Percentiles rank a stretch among this genome's conserved stretches.
phyloP scores from a whole-genome alignment of 2,888 invertebrate genomes.

The Caenorhabditis uteleia region DNA sequence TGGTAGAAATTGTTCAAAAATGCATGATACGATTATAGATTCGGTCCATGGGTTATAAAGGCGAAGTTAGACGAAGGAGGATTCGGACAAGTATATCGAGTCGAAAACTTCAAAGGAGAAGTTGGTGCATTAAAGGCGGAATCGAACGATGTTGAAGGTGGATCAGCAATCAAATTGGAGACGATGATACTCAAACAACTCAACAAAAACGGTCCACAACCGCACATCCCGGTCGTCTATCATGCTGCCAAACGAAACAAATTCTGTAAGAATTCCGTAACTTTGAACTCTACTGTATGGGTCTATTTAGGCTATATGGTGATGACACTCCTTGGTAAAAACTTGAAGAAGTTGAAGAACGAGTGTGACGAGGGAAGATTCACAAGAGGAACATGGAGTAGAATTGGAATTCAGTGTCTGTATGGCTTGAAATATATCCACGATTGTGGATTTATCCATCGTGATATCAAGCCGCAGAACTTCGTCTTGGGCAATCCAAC shows the following conservation, averaged over 20 bases:
- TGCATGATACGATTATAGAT: no score
- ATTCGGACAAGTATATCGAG: slow-evolving; percentile 55
- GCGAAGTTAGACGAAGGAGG: slow-evolving; percentile 60
- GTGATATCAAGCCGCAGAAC: slow-evolving; percentile 55
- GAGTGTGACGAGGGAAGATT: slow-evolving; percentile 26
- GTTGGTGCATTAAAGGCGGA: slow-evolving; percentile 62
- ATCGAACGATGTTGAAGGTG: slow-evolving; percentile 60
- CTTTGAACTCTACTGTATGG: no score
- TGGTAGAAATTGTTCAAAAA: no score
- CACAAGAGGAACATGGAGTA: slow-evolving; percentile 47
- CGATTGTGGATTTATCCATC: slow-evolving; percentile 51
- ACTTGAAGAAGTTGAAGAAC: slow-evolving; percentile 45
- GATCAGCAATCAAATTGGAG: slow-evolving; percentile 62
- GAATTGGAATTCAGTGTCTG: slow-evolving; percentile 54
- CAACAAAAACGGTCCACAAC: slow-evolving; percentile 45
- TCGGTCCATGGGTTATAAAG: slow-evolving; percentile 52
- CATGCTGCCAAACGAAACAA: slow-evolving; percentile 52
- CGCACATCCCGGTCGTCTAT: slow-evolving; percentile 53
- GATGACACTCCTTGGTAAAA: slow-evolving; percentile 57
- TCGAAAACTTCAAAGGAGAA: slow-evolving; percentile 12
- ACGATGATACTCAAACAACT: slow-evolving; percentile 43
- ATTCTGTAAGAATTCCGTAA: no score
- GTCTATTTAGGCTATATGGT: no score
- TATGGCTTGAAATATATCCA: slow-evolving; percentile 53
- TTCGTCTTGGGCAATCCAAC: slow-evolving; percentile 54